Conservation (phyloP, 1,140 invertebrate species). For the Zaprionus ornatus region DNA sequence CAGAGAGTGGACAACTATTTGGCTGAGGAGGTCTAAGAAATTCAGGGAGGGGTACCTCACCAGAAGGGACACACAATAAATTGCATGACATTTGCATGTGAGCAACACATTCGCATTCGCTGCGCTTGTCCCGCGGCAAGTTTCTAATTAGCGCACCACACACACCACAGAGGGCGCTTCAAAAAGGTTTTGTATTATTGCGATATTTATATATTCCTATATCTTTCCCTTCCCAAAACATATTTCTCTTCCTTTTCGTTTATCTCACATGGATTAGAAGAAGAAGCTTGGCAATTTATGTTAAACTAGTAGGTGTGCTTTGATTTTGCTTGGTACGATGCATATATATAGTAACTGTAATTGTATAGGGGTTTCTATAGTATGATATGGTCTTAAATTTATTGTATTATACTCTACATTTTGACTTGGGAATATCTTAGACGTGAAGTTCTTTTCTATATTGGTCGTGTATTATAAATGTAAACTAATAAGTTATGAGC, state of each 20-base stretch:
- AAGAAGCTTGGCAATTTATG: background rate
- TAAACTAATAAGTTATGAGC: too few species aligned
- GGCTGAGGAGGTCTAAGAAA: background rate
- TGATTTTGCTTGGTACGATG: background rate
- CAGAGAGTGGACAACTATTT: constrained; percentile 37
- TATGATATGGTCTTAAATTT: too few species aligned
- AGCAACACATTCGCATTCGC: constrained; percentile 4
- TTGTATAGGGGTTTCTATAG: too few species aligned
- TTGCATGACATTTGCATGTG: constrained; percentile 61
- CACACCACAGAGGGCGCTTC: background rate
- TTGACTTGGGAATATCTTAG: too few species aligned
- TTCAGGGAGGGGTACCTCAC: background rate
- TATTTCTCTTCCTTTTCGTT: background rate
- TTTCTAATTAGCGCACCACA: constrained; percentile 9
- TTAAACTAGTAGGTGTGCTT: background rate
- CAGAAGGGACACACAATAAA: constrained; percentile 30
- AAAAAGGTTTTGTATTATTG: background rate
- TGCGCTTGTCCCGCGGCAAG: constrained; percentile 31
- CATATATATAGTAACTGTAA: too few species aligned
- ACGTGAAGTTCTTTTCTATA: too few species aligned
- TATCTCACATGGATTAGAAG: background rate
- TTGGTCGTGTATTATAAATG: too few species aligned
- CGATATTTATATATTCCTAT: background rate
- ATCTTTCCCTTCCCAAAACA: background rate
- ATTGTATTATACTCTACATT: too few species aligned